phyloP scores from a whole-genome alignment of 2,888 invertebrate genomes.

The Hemicrepidius hirtus region DNA sequence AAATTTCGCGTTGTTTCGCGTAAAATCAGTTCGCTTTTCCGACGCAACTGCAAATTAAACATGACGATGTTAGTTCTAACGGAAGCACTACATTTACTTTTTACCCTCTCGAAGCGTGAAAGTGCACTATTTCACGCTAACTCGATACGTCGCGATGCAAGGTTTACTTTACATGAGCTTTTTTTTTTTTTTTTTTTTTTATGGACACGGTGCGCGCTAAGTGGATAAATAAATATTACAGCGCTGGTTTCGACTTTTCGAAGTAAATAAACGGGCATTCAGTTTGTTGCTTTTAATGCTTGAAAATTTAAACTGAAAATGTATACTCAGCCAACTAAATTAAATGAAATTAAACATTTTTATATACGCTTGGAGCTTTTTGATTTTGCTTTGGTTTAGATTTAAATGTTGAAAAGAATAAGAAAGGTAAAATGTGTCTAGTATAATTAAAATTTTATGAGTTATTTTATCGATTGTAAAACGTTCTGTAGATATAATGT shows the following conservation, averaged over 20 bases:
- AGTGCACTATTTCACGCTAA: conserved; percentile 58
- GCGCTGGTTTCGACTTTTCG: conserved; percentile 62
- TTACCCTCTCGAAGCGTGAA: conserved; percentile 59
- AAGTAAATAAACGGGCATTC: conserved; percentile 61
- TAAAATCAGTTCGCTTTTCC: not conserved
- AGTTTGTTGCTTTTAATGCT: conserved; percentile 19
- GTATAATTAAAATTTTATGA: conserved; percentile 30
- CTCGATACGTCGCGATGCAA: conserved; percentile 48
- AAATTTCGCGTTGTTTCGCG: too few species aligned
- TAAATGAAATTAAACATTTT: conserved; percentile 20
- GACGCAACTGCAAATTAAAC: conserved; percentile 22
- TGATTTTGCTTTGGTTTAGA: not conserved
- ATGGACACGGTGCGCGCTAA: conserved; percentile 60
- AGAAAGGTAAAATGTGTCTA: not conserved
- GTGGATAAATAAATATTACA: conserved; percentile 67
- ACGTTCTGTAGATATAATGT: conserved; percentile 47
- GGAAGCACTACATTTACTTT: conserved; percentile 60
- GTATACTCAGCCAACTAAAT: conserved; percentile 12
- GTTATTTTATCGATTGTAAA: conserved; percentile 32
- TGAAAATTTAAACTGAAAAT: conserved; percentile 22
- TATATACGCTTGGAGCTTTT: conserved; percentile 1
- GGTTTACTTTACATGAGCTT: conserved; percentile 38
- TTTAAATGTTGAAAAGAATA: not conserved
- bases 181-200: conserved; percentile 22
- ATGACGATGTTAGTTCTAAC: conserved; percentile 19